A percentile compares a stretch with the other conserved stretches of the same genome.
Conservation (phyloP, 2,113 vertebrate species). For the Oostethus manadensis region DNA sequence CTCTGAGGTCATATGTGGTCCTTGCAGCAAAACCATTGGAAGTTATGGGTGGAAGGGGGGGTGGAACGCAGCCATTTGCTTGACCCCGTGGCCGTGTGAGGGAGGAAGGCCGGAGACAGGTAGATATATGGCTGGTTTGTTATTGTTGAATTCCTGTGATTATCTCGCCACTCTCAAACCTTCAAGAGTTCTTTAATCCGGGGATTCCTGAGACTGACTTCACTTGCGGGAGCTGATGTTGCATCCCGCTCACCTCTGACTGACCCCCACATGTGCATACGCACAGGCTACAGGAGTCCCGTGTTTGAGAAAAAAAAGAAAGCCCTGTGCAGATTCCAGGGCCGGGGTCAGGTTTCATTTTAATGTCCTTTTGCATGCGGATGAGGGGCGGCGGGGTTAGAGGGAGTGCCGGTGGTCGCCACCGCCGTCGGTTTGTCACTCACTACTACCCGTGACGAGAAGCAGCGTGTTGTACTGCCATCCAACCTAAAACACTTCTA, state of each 20-base stretch:
- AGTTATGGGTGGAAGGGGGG: conserved; percentile 42
- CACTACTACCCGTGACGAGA: conserved; percentile 54
- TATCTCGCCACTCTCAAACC: conserved; percentile 86
- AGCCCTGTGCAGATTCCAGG: conserved; percentile 69
- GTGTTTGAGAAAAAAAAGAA: conserved; percentile 60
- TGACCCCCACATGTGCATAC: conserved; percentile 47
- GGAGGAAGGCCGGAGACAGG: conserved; percentile 94
- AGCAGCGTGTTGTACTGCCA: conserved; percentile 43
- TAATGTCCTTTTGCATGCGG: conserved; percentile 75
- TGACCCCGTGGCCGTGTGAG: conserved; percentile 85
- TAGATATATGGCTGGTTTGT: conserved; percentile 98
- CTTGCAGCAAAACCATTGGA: conserved; percentile 60
- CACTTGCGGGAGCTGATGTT: conserved; percentile 68
- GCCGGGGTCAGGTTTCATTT: conserved; percentile 75
- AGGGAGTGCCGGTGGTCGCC: conserved; percentile 61
- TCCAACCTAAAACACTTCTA: conserved; percentile 41
- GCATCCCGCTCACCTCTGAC: conserved; percentile 79
- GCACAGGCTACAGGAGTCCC: conserved; percentile 45
- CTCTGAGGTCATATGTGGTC: conserved; percentile 64
- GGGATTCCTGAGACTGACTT: conserved; percentile 87
- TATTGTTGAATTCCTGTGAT: conserved; percentile 96
- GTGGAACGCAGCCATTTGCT: conserved; percentile 84
- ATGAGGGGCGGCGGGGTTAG: conserved; percentile 44
- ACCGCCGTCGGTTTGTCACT: conserved; percentile 59
- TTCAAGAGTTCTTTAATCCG: conserved; percentile 94